phyloP scores from a whole-genome alignment of 2,888 invertebrate species.

The Acrocera orbiculus region DNA sequence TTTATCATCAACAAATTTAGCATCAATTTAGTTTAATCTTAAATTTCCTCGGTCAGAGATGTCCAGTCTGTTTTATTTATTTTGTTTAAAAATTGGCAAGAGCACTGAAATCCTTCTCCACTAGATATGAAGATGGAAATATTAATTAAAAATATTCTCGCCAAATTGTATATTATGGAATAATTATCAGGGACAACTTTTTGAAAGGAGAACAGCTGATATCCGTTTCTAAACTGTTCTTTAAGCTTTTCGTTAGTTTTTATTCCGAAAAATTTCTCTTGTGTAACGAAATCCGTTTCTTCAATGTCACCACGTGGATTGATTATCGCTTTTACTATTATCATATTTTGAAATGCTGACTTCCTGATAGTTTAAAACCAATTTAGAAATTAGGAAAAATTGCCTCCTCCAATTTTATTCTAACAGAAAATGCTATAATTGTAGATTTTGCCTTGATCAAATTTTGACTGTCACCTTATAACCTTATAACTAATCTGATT shows the following conservation, averaged over 20 bases:
- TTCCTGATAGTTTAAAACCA: slow-evolving; percentile 1
- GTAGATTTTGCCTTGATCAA: not conserved
- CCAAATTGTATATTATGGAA: not conserved
- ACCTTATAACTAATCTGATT: not conserved
- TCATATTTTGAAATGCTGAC: slow-evolving; percentile 1
- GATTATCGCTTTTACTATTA: slow-evolving; percentile 2
- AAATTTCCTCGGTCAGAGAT: not conserved
- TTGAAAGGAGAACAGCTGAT: not conserved
- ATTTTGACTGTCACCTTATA: slow-evolving; percentile 1
- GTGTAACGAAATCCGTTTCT: slow-evolving; percentile 1
- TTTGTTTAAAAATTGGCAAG: slow-evolving; percentile 1
- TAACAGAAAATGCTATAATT: not conserved
- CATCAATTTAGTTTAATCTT: not conserved
- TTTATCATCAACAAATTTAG: not conserved
- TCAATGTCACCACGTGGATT: slow-evolving; percentile 2
- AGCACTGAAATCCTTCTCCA: not conserved
- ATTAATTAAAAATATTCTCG: slow-evolving; percentile 1
- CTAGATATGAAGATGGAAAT: slow-evolving; percentile 1
- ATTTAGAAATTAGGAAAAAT: not conserved
- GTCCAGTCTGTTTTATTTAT: not conserved
- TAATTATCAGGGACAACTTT: not conserved
- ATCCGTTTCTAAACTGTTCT: slow-evolving; percentile 1
- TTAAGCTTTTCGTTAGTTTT: not conserved
- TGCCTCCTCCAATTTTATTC: not conserved
- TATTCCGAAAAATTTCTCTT: slow-evolving; percentile 1